Evolutionary conservation across 2,888 invertebrate genomes (phyloP).

Genomic region (Hipparchia sbordonii): DNA sequence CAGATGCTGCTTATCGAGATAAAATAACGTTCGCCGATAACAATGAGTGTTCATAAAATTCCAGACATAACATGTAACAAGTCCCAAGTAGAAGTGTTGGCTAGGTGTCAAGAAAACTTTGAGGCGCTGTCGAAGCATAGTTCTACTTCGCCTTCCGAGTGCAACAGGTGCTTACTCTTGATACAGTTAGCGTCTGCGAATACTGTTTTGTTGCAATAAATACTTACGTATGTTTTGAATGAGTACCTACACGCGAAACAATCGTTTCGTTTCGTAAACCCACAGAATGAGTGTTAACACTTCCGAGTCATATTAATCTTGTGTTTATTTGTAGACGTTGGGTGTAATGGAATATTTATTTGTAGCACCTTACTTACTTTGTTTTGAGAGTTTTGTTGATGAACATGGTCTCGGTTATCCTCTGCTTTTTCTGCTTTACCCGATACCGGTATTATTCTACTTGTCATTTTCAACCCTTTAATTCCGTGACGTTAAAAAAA

Average conservation of each 20-base stretch:
- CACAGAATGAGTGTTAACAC: constrained; percentile 4
- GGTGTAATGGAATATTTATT: background rate
- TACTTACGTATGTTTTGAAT: background rate
- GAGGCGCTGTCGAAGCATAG: constrained; percentile 38
- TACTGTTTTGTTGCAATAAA: constrained; percentile 22
- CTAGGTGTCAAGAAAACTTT: constrained; percentile 43
- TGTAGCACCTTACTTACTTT: background rate
- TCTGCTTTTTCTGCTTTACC: background rate
- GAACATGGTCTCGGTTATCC: background rate
- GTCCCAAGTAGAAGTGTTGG: constrained; percentile 41
- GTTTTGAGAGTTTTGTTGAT: background rate
- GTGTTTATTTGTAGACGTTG: constrained; percentile 7
- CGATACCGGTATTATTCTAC: background rate
- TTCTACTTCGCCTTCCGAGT: constrained; percentile 29
- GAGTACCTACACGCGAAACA: constrained; percentile 17
- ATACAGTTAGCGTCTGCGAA: constrained; percentile 29
- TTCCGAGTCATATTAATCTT: constrained; percentile 4
- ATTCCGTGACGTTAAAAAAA: background rate
- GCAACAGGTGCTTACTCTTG: constrained; percentile 42
- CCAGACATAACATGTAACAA: constrained; percentile 14
- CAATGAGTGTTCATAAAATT: constrained; percentile 20
- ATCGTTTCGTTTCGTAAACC: constrained; percentile 5
- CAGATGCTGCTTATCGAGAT: constrained; percentile 10
- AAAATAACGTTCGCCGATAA: constrained; percentile 14
- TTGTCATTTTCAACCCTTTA: too few relatives aligned